Conservation (phyloP, 2,797 vertebrate genomes). For the Acridotheres tristis region DNA sequence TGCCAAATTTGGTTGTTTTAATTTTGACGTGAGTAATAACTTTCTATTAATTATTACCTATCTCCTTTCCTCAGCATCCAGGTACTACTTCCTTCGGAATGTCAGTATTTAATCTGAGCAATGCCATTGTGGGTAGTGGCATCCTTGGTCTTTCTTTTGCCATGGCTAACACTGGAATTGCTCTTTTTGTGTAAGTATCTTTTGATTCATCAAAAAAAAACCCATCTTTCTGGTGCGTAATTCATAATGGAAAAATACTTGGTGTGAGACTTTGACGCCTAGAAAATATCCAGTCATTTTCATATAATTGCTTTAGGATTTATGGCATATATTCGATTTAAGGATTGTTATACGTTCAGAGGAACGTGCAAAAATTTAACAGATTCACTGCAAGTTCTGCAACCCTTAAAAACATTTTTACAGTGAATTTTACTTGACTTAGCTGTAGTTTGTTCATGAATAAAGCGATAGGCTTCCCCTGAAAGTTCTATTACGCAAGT, state of each 20-base stretch:
- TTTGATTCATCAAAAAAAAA: slow-evolving; percentile 45
- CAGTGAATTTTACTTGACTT: not conserved
- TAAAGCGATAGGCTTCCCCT: not conserved
- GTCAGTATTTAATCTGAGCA: slow-evolving; percentile 99
- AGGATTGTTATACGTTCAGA: not conserved
- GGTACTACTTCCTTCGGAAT: slow-evolving; percentile 97
- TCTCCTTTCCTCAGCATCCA: slow-evolving; percentile 81
- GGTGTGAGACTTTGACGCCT: not conserved
- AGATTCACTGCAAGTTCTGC: not conserved
- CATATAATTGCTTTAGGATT: not conserved
- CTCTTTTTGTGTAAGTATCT: slow-evolving; percentile 95
- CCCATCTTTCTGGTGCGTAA: not conserved
- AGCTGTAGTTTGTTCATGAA: not conserved
- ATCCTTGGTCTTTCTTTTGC: slow-evolving; percentile 97
- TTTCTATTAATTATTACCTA: slow-evolving; percentile 20
- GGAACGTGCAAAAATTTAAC: not conserved
- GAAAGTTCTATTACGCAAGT: not conserved
- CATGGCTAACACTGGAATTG: slow-evolving; percentile 99
- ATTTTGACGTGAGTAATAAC: slow-evolving; percentile 24
- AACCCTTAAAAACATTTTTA: not conserved
- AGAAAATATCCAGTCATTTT: not conserved
- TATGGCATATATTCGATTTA: not conserved
- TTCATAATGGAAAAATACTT: not conserved
- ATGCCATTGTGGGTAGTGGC: slow-evolving; percentile 99
- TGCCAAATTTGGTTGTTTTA: not conserved